Evolutionary conservation across 2,797 vertebrate genomes (phyloP).

Genomic region (Columba guinea): DNA sequence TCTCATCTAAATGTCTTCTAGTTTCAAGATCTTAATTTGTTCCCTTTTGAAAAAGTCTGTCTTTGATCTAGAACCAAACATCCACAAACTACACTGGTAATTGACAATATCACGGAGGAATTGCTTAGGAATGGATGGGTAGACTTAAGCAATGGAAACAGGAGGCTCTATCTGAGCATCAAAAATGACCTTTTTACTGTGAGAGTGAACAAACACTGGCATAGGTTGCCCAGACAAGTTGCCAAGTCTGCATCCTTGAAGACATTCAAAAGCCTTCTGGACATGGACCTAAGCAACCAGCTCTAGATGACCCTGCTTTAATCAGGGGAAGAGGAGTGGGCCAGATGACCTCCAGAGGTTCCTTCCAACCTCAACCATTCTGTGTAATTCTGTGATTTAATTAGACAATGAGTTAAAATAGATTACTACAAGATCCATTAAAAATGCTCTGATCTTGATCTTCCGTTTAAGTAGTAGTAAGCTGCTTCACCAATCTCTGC

Average conservation of each 20-base stretch:
- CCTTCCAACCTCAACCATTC: not conserved
- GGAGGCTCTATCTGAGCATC: not conserved
- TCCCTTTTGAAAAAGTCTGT: not conserved
- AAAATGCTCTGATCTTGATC: not conserved
- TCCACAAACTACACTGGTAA: not conserved
- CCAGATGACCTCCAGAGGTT: not conserved
- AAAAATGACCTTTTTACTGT: not conserved
- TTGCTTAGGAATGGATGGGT: not conserved
- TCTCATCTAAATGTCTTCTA: not conserved
- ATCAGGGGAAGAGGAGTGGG: not conserved
- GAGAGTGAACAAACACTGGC: not conserved
- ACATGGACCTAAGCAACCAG: not conserved
- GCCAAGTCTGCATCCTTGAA: not conserved
- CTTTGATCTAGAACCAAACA: not conserved
- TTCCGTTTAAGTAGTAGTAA: not conserved
- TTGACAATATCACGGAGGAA: not conserved
- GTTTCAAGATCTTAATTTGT: not conserved
- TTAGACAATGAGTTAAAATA: not conserved
- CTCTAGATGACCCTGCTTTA: not conserved
- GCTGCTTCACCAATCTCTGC: not conserved
- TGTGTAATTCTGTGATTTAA: not conserved
- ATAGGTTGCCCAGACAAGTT: not conserved
- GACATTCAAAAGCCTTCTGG: not conserved
- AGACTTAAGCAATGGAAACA: not conserved
- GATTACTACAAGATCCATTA: accelerated